Percentiles rank a stretch among this genome's conserved stretches.
phyloP scores from a whole-genome alignment of 2,888 invertebrate genomes.

The Mimachlamys varia region DNA sequence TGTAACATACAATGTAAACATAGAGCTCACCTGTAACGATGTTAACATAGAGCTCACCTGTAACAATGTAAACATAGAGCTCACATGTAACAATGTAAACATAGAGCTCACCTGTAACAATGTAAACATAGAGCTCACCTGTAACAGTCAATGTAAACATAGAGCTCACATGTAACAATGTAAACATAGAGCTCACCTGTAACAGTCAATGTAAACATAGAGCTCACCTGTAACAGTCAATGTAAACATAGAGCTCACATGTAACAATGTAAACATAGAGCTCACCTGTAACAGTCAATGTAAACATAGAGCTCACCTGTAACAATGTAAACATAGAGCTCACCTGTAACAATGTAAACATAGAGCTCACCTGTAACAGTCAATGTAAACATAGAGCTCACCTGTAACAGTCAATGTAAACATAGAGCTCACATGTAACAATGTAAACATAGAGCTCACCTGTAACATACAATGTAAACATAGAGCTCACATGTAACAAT shows the following conservation, averaged over 20 bases:
- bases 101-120: neutral
- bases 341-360: neutral
- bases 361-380: neutral
- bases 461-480: neutral
- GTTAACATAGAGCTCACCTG: constrained; percentile 3
- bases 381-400: neutral
- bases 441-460: constrained; percentile 18
- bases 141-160: neutral
- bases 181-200: neutral
- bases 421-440: constrained; percentile 6
- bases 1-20: neutral
- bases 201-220: constrained; percentile 41
- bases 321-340: neutral
- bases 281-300: neutral
- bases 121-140: neutral
- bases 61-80: neutral
- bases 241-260: neutral
- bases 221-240: neutral
- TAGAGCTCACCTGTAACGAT: neutral
- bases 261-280: neutral
- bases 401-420: constrained; percentile 37
- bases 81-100: neutral
- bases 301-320: neutral
- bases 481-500: neutral
- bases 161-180: neutral